Evolutionary conservation across 2,113 vertebrate species (phyloP).

Genomic region (Sinocyclocheilus rhinocerous): DNA sequence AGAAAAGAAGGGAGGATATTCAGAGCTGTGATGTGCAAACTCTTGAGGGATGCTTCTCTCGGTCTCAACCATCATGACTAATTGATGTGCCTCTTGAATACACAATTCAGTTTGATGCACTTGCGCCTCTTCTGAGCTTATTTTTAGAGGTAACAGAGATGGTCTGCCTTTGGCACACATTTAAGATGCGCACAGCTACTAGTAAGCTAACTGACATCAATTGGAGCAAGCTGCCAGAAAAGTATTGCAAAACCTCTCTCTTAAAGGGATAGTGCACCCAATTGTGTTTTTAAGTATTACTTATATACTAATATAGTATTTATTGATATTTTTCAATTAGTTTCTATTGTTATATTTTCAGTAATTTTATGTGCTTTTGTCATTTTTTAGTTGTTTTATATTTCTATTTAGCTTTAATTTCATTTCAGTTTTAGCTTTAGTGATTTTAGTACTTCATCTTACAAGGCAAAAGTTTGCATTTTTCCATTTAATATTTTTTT

Average conservation of each 20-base stretch:
- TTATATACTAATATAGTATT: not conserved
- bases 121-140: slow-evolving; percentile 32
- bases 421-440: not conserved
- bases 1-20: not conserved
- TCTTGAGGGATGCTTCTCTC: slow-evolving; percentile 36
- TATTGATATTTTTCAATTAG: not conserved
- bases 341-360: not conserved
- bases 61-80: slow-evolving; percentile 52
- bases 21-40: slow-evolving; percentile 4
- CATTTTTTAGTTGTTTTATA: not conserved
- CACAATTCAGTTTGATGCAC: slow-evolving; percentile 49
- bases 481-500: not conserved
- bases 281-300: not conserved
- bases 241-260: not conserved
- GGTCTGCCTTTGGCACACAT: slow-evolving; percentile 3
- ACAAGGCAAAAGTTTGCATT: not conserved
- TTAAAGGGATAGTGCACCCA: not conserved
- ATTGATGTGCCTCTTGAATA: slow-evolving; percentile 50
- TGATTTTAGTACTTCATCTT: not conserved
- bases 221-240: slow-evolving; percentile 19
- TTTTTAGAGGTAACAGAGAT: slow-evolving; percentile 43
- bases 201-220: not conserved
- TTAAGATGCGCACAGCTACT: not conserved
- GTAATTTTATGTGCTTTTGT: too few species aligned
- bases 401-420: not conserved